A percentile compares a stretch with the other conserved stretches of the same genome.
Evolutionary conservation across 2,888 invertebrate genomes (phyloP).

Genomic region (Agonopterix heracliana): DNA sequence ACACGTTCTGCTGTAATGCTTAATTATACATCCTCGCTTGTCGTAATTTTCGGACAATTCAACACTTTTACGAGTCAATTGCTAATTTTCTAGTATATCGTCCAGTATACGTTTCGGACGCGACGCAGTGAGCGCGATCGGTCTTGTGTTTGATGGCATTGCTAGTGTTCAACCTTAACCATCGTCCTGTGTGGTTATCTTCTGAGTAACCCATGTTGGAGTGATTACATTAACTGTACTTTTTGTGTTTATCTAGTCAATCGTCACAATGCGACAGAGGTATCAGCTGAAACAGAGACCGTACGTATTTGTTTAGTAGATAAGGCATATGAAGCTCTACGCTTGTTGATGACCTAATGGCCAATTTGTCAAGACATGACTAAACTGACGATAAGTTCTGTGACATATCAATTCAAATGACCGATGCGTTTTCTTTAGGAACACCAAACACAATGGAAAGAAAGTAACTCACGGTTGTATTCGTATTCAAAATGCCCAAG

Average conservation of each 20-base stretch:
- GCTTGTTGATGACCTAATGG: conserved; percentile 32
- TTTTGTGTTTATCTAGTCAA: conserved; percentile 33
- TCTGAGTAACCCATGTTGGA: conserved; percentile 46
- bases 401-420: conserved; percentile 33
- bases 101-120: conserved; percentile 30
- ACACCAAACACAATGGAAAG: conserved; percentile 49
- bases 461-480: conserved; percentile 35
- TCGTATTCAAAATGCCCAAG: conserved; percentile 23
- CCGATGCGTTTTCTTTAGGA: conserved; percentile 25
- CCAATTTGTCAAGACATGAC: conserved; percentile 31
- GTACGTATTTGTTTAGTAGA: conserved; percentile 51
- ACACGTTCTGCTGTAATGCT: conserved; percentile 62
- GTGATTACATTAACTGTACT: conserved; percentile 38
- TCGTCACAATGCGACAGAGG: conserved; percentile 61
- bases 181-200: conserved; percentile 46
- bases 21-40: conserved; percentile 62
- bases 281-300: conserved; percentile 69
- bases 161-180: conserved; percentile 19
- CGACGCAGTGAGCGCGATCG: conserved; percentile 22
- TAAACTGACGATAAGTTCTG: conserved; percentile 24
- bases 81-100: conserved; percentile 38
- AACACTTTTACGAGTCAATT: conserved; percentile 45
- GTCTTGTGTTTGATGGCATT: conserved; percentile 32
- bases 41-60: conserved; percentile 55
- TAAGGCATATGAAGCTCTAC: conserved; percentile 19